Percentiles rank a stretch among this genome's conserved stretches.
Evolutionary conservation across 2,113 vertebrate species (phyloP).

Genomic region (Dolichallabes microphthalmus): DNA sequence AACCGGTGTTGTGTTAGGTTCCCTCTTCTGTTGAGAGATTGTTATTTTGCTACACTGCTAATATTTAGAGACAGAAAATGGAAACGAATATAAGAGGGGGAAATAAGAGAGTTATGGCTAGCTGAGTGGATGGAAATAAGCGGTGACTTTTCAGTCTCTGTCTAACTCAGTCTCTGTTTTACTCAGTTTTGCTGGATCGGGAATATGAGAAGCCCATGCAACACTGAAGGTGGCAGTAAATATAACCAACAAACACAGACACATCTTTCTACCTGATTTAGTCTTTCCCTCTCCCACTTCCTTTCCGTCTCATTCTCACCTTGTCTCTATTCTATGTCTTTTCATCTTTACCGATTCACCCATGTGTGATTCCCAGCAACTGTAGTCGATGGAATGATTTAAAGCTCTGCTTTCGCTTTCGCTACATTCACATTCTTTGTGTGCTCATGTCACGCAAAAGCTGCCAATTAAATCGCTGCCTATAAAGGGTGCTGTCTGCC

Average conservation of each 20-base stretch:
- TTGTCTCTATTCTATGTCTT: neutral
- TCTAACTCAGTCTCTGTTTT: neutral
- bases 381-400: conserved; percentile 1
- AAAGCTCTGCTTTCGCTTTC: neutral
- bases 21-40: neutral
- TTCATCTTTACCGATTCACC: neutral
- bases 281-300: neutral
- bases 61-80: neutral
- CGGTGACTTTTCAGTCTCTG: neutral
- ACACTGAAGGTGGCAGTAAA: neutral
- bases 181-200: conserved; percentile 5
- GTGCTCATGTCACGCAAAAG: conserved; percentile 3
- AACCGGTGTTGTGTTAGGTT: too few species aligned
- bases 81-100: neutral
- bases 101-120: neutral
- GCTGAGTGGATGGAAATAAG: neutral
- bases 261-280: neutral
- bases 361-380: neutral
- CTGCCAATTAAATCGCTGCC: conserved; percentile 17
- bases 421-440: neutral
- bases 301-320: neutral
- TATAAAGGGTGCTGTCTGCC: neutral
- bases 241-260: neutral
- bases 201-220: neutral
- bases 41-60: too few species aligned